Percentiles rank a stretch among this genome's conserved stretches.
These are phyloP conservation scores for Lucilia cuprina DNA, from an alignment of 1,140 invertebrate species.

Conservation along the genomic window DNA sequence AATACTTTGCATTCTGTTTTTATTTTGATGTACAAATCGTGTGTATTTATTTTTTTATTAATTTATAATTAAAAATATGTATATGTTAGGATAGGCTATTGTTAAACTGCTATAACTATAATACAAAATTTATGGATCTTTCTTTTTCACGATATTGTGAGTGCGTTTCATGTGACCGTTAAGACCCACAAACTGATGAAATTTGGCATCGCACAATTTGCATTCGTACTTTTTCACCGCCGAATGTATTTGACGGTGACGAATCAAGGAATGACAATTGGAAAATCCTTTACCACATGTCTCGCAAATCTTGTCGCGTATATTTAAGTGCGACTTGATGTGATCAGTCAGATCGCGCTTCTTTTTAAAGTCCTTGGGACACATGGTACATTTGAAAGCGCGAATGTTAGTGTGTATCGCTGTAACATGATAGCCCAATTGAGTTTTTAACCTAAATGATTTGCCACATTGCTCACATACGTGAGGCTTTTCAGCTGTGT, in stretches of 20 bases:
- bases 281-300: conserved; percentile 56
- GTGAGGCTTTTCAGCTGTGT: conserved; percentile 51
- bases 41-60: too few species aligned
- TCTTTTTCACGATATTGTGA: conserved; percentile 44
- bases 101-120: neutral
- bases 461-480: conserved; percentile 56
- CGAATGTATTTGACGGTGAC: conserved; percentile 55
- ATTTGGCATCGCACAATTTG: conserved; percentile 53
- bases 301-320: conserved; percentile 54
- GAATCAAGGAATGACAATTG: conserved; percentile 52
- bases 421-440: conserved; percentile 51
- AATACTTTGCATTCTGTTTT: too few species aligned
- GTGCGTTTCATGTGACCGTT: conserved; percentile 59
- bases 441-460: conserved; percentile 49
- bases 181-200: conserved; percentile 57
- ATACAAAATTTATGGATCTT: neutral
- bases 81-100: too few species aligned
- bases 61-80: too few species aligned
- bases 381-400: conserved; percentile 57
- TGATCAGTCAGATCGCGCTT: conserved; percentile 52
- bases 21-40: too few species aligned
- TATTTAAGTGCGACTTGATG: conserved; percentile 55
- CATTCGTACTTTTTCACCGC: conserved; percentile 56
- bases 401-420: conserved; percentile 53
- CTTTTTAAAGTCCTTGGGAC: conserved; percentile 54